Evolutionary conservation across 2,113 vertebrate species (phyloP).

Genomic region (Phylloscopus trochilus): DNA sequence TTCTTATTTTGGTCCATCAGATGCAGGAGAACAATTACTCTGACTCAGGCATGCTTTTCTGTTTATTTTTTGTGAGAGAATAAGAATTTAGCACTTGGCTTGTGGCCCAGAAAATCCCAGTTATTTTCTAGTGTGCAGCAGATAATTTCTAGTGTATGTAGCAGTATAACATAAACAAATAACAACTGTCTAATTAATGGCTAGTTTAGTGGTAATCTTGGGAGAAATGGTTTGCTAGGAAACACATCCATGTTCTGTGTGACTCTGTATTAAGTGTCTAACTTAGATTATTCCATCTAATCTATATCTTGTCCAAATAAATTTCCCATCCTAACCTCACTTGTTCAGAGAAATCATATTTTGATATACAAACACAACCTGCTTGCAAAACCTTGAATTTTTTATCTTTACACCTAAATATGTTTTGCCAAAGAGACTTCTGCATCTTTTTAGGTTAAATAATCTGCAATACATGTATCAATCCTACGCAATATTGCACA

Average conservation of each 20-base stretch:
- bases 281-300: background rate
- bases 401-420: background rate
- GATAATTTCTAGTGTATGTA: background rate
- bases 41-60: background rate
- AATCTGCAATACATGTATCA: background rate
- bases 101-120: background rate
- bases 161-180: background rate
- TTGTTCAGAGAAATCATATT: background rate
- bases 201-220: background rate
- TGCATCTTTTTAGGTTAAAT: background rate
- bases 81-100: background rate
- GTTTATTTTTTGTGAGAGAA: background rate
- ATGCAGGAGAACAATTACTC: background rate
- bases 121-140: background rate
- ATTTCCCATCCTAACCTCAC: background rate
- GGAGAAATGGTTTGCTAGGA: background rate
- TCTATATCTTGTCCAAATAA: background rate
- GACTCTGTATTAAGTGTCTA: background rate
- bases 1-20: background rate
- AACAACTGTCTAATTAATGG: background rate
- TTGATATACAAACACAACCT: background rate
- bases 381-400: fast-evolving
- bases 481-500: background rate
- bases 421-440: background rate
- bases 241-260: background rate